A percentile compares a stretch with the other conserved stretches of the same genome.
Evolutionary conservation across 2,797 vertebrate genomes (phyloP).

Genomic region (Menidia menidia): DNA sequence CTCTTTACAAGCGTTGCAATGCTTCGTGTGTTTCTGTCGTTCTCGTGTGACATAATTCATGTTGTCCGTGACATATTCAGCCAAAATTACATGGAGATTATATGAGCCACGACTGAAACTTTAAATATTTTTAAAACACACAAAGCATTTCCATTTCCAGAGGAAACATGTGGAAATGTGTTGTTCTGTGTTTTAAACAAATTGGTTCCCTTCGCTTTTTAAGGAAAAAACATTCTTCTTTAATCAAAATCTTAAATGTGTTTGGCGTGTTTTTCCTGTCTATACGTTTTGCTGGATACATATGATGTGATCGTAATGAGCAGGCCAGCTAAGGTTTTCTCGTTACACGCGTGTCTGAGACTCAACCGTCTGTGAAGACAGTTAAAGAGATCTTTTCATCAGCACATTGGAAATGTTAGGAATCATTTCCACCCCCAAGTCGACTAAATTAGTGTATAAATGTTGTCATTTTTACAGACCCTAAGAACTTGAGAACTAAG

Average conservation of each 20-base stretch:
- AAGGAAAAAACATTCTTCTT: slow-evolving; percentile 2
- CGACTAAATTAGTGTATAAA: slow-evolving; percentile 7
- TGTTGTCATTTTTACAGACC: slow-evolving; percentile 13
- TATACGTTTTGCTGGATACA: slow-evolving; percentile 23
- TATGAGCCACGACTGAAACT: neutral
- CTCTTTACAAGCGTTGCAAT: slow-evolving; percentile 1
- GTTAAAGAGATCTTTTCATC: slow-evolving; percentile 47
- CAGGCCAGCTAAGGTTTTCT: slow-evolving; percentile 45
- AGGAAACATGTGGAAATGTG: neutral
- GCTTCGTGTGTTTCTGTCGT: neutral
- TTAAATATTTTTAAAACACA: neutral
- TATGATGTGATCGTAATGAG: slow-evolving; percentile 40
- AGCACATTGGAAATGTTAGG: slow-evolving; percentile 13
- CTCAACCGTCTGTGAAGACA: slow-evolving; percentile 57
- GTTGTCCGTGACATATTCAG: neutral
- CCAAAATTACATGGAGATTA: neutral
- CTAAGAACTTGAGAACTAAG: neutral
- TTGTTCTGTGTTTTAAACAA: neutral
- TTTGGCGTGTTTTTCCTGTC: slow-evolving; percentile 1
- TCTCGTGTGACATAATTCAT: slow-evolving; percentile 3
- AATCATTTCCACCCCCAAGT: slow-evolving; percentile 38
- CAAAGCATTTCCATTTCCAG: neutral
- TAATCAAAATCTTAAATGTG: slow-evolving; percentile 25
- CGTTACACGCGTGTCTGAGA: slow-evolving; percentile 57
- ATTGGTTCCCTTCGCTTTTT: neutral